Percentiles rank a stretch among this genome's conserved stretches.
Evolutionary conservation across 92 coral and sea anemone genomes (phyloP).

Genomic region (Virgularia gustaviana): DNA sequence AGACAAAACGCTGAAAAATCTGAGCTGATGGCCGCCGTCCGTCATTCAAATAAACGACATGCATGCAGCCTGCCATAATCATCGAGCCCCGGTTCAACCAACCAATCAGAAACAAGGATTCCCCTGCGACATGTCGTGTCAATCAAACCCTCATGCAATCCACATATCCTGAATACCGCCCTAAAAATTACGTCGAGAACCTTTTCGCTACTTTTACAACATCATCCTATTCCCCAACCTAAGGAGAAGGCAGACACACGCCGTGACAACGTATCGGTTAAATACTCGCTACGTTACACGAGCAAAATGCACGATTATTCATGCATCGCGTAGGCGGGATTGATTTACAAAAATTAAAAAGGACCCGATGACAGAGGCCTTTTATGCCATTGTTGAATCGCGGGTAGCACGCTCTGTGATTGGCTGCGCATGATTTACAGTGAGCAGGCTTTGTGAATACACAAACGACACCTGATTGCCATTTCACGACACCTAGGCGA

Average conservation of each 20-base stretch:
- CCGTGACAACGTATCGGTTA: background rate
- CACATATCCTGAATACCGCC: constrained; percentile 12
- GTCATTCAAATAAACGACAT: constrained; percentile 33
- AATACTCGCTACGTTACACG: background rate
- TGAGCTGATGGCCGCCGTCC: background rate
- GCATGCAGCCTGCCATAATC: constrained; percentile 31
- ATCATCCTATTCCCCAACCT: background rate
- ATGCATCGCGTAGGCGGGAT: constrained; percentile 20
- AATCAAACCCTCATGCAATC: constrained; percentile 24
- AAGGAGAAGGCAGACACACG: background rate
- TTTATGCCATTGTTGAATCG: constrained; percentile 20
- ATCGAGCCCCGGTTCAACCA: constrained; percentile 17
- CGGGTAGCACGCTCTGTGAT: constrained; percentile 6
- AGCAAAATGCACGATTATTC: background rate
- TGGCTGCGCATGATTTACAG: constrained; percentile 24
- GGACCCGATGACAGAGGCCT: constrained; percentile 33
- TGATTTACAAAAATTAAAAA: constrained; percentile 4
- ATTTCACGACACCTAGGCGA: background rate
- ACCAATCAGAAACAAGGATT: constrained; percentile 31
- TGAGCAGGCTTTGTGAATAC: constrained; percentile 12
- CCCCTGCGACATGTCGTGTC: constrained; percentile 31
- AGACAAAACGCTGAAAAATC: constrained; percentile 8
- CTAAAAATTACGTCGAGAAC: constrained; percentile 4
- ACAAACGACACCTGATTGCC: constrained; percentile 16
- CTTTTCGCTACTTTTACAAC: constrained; percentile 9